Evolutionary conservation across 2,797 vertebrate genomes (phyloP), one percentile per base, ranked within the genome.

Genomic region (Danio tinwini): DNA sequence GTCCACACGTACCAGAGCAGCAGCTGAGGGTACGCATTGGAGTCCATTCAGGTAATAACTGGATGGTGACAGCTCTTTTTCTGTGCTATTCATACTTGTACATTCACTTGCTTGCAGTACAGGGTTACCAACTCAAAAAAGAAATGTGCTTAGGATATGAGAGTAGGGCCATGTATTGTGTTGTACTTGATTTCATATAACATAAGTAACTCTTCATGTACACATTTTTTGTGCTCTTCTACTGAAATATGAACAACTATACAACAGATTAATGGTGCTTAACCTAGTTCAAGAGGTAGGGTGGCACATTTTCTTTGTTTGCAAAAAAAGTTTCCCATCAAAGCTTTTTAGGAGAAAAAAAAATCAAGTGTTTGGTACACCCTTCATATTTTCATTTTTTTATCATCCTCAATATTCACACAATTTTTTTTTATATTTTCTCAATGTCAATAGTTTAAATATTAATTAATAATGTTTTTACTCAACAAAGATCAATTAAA

Each of bases 1-100:
- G 94, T 84, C 90, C 88, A 19, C 93, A 95, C 68, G 85, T 93
- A 50, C 94, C 93, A 0, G 89, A 91, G 64, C 93, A 95, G 78
- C 92, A 92, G 81, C 90, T 96, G 14, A 89, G 87, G 61, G 86
- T 95, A 76, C 89, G 93, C 76, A 94, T 95, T 0, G 94, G 94
- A 53, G 89, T 95, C 81, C 94, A 95, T 85, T 96, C 93, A 5
- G 94, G 95, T 95, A 78, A 85, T 86, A 3, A 0, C 50, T 40
- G 65, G 47, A 52, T 49, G 47, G 9, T 42, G 68, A 55, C 59
- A 58, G 21, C 5, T 47, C 7, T 69, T 14, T 52, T 39, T 3
- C 53, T 56, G 45, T 44, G 49, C 50, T 45, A 19, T 76, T 72
- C 11, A 10, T 52, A 13, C 29, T 17, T 69, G 2, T 42, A 37